phyloP scores from a whole-genome alignment of 1,140 invertebrate genomes.

The Acromyrmex echinatior region DNA sequence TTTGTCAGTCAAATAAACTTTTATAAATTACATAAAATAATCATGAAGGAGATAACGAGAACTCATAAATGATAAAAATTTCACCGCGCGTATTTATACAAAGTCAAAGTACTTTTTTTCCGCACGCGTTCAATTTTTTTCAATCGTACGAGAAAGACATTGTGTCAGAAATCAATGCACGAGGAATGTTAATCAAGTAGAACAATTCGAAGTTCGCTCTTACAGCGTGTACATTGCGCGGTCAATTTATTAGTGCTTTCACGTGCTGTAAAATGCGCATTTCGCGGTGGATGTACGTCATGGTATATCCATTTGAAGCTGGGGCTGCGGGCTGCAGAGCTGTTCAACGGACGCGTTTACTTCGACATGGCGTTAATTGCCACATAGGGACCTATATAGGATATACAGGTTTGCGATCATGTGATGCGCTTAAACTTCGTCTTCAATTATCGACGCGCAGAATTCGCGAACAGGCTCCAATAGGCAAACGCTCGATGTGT shows the following conservation, averaged over 20 bases:
- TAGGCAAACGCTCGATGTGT: not conserved
- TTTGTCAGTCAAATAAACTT: not conserved
- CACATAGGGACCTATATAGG: not conserved
- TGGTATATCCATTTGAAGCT: slow-evolving; percentile 2
- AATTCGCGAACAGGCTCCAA: slow-evolving; percentile 31
- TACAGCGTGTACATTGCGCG: not conserved
- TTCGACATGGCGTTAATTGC: slow-evolving; percentile 32
- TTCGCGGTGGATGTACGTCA: not conserved
- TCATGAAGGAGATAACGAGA: no score
- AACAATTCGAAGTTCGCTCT: slow-evolving; percentile 13
- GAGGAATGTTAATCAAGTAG: slow-evolving; percentile 4
- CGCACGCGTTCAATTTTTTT: not conserved
- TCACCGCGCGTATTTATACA: not conserved
- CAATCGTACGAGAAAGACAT: not conserved
- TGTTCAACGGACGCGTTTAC: slow-evolving; percentile 26
- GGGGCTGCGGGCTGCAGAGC: not conserved
- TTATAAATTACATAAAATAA: not conserved
- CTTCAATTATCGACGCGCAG: slow-evolving; percentile 35
- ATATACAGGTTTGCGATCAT: not conserved
- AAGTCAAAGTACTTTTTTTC: not conserved
- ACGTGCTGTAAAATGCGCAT: slow-evolving; percentile 37
- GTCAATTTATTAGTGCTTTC: slow-evolving; percentile 50
- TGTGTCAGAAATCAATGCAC: not conserved
- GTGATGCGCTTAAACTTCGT: slow-evolving; percentile 7
- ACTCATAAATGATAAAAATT: no score